Conservation (phyloP, 2,888 invertebrate species). For the Molanna angustata region DNA sequence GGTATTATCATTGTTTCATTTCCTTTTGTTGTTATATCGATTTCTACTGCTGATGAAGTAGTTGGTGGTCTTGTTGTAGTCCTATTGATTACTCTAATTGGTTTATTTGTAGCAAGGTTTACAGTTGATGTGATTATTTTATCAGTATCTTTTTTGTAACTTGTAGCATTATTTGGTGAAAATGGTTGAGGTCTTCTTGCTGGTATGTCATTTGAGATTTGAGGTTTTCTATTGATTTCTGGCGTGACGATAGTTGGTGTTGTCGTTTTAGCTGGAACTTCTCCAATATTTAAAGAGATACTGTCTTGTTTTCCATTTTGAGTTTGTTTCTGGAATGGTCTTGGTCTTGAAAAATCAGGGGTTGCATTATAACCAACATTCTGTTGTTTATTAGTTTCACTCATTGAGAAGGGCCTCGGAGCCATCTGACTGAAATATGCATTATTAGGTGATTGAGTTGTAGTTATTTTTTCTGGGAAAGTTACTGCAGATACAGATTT, state of each 20-base stretch:
- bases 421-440: slow-evolving; percentile 40
- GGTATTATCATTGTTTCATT: slow-evolving; percentile 47
- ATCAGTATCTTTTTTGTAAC: slow-evolving; percentile 40
- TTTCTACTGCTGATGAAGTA: slow-evolving; percentile 42
- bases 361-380: slow-evolving; percentile 6
- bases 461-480: slow-evolving; percentile 37
- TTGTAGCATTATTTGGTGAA: slow-evolving; percentile 38
- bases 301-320: slow-evolving; percentile 41
- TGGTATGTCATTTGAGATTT: slow-evolving; percentile 35
- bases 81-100: slow-evolving; percentile 44
- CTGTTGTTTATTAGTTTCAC: slow-evolving; percentile 28
- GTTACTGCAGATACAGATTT: slow-evolving; percentile 39
- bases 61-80: slow-evolving; percentile 40
- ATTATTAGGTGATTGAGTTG: slow-evolving; percentile 46
- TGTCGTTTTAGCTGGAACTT: slow-evolving; percentile 39
- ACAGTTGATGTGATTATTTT: slow-evolving; percentile 53
- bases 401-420: slow-evolving; percentile 49
- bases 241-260: slow-evolving; percentile 12
- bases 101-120: slow-evolving; percentile 49
- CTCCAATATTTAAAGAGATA: slow-evolving; percentile 48
- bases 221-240: slow-evolving; percentile 8
- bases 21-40: slow-evolving; percentile 38
- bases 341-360: slow-evolving; percentile 22
- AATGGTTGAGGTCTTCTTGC: slow-evolving; percentile 37
- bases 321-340: slow-evolving; percentile 28